Base-by-base conservation (phyloP, 2,797 vertebrate species). In the Tiaroga cobitis region DNA sequence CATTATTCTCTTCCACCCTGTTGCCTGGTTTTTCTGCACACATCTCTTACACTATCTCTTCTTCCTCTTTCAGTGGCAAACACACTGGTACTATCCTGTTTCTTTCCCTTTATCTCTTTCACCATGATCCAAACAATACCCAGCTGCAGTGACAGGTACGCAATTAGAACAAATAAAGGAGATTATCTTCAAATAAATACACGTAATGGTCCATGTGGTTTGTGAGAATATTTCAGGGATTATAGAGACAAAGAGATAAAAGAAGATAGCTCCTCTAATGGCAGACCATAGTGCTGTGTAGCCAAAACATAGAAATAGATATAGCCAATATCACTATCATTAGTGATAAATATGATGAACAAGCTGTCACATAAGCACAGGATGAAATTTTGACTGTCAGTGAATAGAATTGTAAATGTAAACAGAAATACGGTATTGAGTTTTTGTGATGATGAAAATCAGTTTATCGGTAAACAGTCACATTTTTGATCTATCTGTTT, bases 121-220 rank as follows among this genome's bases (percentile, higher is more conserved):
- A 78, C 34, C 4, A 41, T 77, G 34, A 8, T 41, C 4, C 54
- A 37, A 15, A 76, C 73, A 37, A 37, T 37, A 41, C 34, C 54
- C 75, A 78, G 75, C 54, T 78, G 24, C 75, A 41, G 24, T 61
- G 54, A n/a, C 24, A 18, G 34, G 34, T 34, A 61, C n/a, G 24
- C 29, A 19, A 11, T 78, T 41, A 41, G 75, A 41, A 29, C 1
- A 2, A 29, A 61, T 54, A 61, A 78, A 41, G 24, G 37, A n/a
- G 75, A 78, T 78, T 41, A 61, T 61, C 8, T 10, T 61, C 41
- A 78, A 78, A 78, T 77, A 41, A 78, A 41, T 26, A 61, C 54
- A 39, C 4, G 1, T n/a, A 10, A 26, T 77, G 54, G 67, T 21
- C 4, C 67, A 69, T 68, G 21, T 39, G 9, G 34, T 61, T 15